Conservation (phyloP, 2,888 invertebrate genomes). For the Rhabditophanes sp. region DNA sequence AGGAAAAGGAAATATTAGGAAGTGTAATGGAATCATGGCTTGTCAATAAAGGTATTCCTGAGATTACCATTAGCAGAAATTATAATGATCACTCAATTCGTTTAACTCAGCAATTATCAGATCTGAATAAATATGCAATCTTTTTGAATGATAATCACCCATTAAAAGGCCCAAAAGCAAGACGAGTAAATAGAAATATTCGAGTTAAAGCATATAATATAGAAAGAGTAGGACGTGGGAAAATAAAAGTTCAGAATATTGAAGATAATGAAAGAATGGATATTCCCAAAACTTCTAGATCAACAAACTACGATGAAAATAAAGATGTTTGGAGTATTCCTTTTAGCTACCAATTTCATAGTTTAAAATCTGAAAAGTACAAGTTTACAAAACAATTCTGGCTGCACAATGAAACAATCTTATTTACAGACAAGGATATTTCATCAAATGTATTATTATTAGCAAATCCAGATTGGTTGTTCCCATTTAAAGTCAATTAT, state of each 20-base stretch:
- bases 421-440: constrained; percentile 37
- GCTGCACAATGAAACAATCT: constrained; percentile 32
- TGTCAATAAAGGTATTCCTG: constrained; percentile 36
- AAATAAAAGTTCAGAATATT: too few species aligned
- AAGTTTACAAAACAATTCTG: constrained; percentile 40
- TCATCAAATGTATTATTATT: constrained; percentile 25
- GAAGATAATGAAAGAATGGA: too few species aligned
- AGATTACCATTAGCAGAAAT: constrained; percentile 30
- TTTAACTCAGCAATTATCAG: constrained; percentile 14
- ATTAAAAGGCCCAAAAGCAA: too few species aligned
- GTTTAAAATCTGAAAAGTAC: constrained; percentile 25
- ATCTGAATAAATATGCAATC: constrained; percentile 19
- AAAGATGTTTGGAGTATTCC: constrained; percentile 37
- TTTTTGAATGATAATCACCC: constrained; percentile 10
- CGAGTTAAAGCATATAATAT: too few species aligned
- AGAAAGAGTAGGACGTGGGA: too few species aligned
- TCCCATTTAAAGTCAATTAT: constrained; percentile 38
- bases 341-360: constrained; percentile 37
- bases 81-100: constrained; percentile 31
- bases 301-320: constrained; percentile 10
- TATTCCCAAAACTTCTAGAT: too few species aligned
- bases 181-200: too few species aligned
- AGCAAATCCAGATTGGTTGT: constrained; percentile 40
- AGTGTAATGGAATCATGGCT: constrained; percentile 38
- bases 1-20: constrained; percentile 22